Evolutionary conservation across 2,113 vertebrate species (phyloP).

Genomic region (Scytalopus superciliaris): DNA sequence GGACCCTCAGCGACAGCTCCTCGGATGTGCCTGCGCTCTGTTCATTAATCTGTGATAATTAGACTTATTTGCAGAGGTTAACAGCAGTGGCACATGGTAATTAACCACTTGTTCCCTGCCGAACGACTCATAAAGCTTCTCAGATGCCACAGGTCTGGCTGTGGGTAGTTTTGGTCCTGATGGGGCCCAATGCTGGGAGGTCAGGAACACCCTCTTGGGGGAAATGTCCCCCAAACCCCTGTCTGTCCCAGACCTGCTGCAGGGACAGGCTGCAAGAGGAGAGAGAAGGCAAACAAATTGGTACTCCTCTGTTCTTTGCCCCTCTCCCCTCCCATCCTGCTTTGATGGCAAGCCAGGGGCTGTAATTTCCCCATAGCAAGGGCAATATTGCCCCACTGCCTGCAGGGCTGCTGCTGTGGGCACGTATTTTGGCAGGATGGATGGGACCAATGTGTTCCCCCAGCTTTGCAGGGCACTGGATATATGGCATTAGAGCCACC

Average conservation of each 20-base stretch:
- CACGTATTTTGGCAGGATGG: background rate
- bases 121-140: slow-evolving; percentile 54
- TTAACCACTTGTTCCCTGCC: slow-evolving; percentile 65
- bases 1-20: slow-evolving; percentile 62
- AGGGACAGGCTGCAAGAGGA: background rate
- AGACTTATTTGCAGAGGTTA: slow-evolving; percentile 80
- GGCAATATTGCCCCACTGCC: too few species aligned
- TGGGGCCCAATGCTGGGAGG: background rate
- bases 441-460: background rate
- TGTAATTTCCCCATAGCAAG: background rate
- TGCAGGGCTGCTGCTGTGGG: background rate
- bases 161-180: background rate
- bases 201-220: background rate
- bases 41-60: slow-evolving; percentile 83
- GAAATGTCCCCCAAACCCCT: background rate
- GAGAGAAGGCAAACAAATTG: background rate
- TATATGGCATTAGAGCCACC: background rate
- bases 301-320: background rate
- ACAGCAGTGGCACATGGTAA: slow-evolving; percentile 74
- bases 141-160: background rate
- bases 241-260: background rate
- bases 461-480: background rate
- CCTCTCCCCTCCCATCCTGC: background rate
- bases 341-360: accelerated
- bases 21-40: slow-evolving; percentile 67